These are phyloP conservation scores for Paramuricea clavata DNA, from an alignment of 92 coral and sea anemone genomes.

Conservation along the genomic window DNA sequence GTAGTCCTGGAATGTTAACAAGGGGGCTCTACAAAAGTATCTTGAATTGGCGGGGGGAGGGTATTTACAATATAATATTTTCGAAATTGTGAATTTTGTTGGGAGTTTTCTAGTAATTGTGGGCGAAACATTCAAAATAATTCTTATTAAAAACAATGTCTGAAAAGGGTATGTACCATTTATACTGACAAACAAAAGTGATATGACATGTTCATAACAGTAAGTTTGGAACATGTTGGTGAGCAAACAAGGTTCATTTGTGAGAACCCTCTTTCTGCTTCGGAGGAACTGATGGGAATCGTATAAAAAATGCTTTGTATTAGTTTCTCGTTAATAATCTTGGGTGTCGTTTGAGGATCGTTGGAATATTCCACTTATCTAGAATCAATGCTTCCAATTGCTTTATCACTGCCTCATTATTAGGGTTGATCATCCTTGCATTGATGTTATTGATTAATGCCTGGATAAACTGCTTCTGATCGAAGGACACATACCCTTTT, in stretches of 20 bases:
- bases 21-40: no score
- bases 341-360: neutral
- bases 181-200: neutral
- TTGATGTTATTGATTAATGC: neutral
- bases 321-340: neutral
- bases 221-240: neutral
- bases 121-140: no score
- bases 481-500: neutral
- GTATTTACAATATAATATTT: no score
- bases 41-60: no score
- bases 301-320: neutral
- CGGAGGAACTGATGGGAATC: slow-evolving; percentile 8
- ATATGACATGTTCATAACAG: neutral
- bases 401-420: neutral
- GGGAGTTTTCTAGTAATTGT: no score
- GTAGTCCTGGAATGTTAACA: no score
- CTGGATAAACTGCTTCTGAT: neutral
- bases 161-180: no score
- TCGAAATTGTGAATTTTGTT: no score
- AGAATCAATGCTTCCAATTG: neutral
- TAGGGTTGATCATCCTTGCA: neutral
- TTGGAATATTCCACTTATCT: neutral
- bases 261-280: neutral
- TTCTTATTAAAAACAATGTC: no score
- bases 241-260: slow-evolving; percentile 8